Percentiles rank a stretch among this genome's conserved stretches.
Conservation (phyloP, 2,113 vertebrate genomes). For the Tupaia tana region DNA sequence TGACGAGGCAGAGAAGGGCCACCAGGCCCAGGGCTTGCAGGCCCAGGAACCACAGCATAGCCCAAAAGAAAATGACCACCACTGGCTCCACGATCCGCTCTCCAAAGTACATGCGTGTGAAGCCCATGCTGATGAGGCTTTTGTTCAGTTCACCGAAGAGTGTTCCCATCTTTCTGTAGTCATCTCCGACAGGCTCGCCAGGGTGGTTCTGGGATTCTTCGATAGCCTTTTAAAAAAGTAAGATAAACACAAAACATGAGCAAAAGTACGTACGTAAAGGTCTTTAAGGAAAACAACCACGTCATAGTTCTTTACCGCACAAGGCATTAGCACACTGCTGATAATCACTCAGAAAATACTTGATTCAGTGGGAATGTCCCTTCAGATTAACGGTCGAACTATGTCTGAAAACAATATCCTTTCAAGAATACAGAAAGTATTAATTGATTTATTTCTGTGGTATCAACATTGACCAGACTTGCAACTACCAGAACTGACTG, state of each 20-base stretch:
- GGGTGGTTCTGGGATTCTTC: slow-evolving; percentile 81
- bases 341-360: not conserved
- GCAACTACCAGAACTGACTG: too few relatives aligned
- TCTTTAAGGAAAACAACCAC: not conserved
- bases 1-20: slow-evolving; percentile 96
- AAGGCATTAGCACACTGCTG: not conserved
- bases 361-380: not conserved
- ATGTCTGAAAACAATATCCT: not conserved
- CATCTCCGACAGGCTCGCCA: slow-evolving; percentile 87
- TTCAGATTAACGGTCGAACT: slow-evolving; percentile 12
- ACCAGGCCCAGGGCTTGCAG: slow-evolving; percentile 96
- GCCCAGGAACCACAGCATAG: slow-evolving; percentile 97
- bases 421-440: too few relatives aligned
- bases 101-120: slow-evolving; percentile 96
- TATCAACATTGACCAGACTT: too few relatives aligned
- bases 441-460: too few relatives aligned
- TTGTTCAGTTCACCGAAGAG: slow-evolving; percentile 98
- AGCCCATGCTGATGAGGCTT: slow-evolving; percentile 93
- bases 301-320: not conserved
- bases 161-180: slow-evolving; percentile 96
- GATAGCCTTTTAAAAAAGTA: slow-evolving; percentile 77
- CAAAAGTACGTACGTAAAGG: slow-evolving; percentile 35
- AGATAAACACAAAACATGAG: slow-evolving; percentile 55
- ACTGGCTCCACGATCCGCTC: slow-evolving; percentile 97
- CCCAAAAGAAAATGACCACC: slow-evolving; percentile 95